Evolutionary conservation across 2,797 vertebrate species (phyloP), one percentile per base, ranked within the genome.

Genomic region (Macrochelys suwanniensis): DNA sequence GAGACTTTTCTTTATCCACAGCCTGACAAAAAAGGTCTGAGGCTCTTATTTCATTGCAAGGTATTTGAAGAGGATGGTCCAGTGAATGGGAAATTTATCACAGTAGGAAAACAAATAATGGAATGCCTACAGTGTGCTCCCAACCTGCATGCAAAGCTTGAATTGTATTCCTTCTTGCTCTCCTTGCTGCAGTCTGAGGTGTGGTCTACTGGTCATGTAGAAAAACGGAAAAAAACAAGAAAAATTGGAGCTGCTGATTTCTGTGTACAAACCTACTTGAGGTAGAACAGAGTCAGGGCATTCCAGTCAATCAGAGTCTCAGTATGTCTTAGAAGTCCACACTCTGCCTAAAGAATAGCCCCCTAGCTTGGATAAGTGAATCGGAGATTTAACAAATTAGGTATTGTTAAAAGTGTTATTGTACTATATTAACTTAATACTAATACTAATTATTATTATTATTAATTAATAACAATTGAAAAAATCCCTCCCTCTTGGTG

Each of bases 221-320:
- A 45, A 80, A 80, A 37, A 68, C 21, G 23, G 16, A 61, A 57
- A 56, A 87, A 33, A 10, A 33, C 16, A 7, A 15, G 56, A 91
- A 96, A 92, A 5, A 31, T 7, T 21, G 80, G 45, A 7, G 1
- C 54, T 84, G 78, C 53, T 42, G n/a, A 57, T 6, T 89, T 49
- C 80, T 82, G 26, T 0, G 3, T 10, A 33, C 15, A 17, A 21
- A 88, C 7, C 57, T 1, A 7, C 7, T 19, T 23, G 42, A 71
- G 61, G 54, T 56, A 82, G 59, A 50, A 50, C 11, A 86, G 49
- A 16, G 74, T 11, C 1, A 0, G 0, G 2, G 4, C 31, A 53
- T 84, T 91, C 68, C 78, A 10, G 0, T 42, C 10, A 49, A 82
- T n/a, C 15, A 31, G 25, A 79, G 51, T 16, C 56, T 65, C 71